A percentile compares a stretch with the other conserved stretches of the same genome.
These are phyloP conservation scores for Girardinichthys multiradiatus DNA, from an alignment of 2,113 vertebrate species.

Conservation along the genomic window DNA sequence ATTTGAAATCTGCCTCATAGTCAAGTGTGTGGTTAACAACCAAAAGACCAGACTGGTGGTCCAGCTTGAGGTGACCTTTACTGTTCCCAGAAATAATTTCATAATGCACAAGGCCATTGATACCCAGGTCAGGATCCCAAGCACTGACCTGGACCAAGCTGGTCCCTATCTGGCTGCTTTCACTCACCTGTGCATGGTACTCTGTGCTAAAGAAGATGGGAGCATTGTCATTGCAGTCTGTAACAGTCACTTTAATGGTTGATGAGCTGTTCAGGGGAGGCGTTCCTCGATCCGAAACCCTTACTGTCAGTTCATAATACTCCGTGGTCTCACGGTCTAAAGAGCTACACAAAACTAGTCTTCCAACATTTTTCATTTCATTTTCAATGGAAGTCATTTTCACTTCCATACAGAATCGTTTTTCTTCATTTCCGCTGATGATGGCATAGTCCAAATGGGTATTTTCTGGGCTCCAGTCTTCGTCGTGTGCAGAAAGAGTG, in stretches of 20 bases:
- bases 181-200: slow-evolving; percentile 83
- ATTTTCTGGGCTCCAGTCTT: slow-evolving; percentile 83
- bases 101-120: slow-evolving; percentile 83
- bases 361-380: slow-evolving; percentile 73
- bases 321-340: slow-evolving; percentile 85
- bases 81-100: slow-evolving; percentile 87
- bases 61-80: slow-evolving; percentile 80
- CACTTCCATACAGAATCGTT: slow-evolving; percentile 83
- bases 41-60: slow-evolving; percentile 83
- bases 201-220: slow-evolving; percentile 82
- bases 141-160: slow-evolving; percentile 83
- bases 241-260: slow-evolving; percentile 81
- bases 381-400: slow-evolving; percentile 63
- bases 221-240: slow-evolving; percentile 89
- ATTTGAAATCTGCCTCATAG: slow-evolving; percentile 85
- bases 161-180: slow-evolving; percentile 81
- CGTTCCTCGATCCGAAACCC: slow-evolving; percentile 82
- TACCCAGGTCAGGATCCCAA: slow-evolving; percentile 82
- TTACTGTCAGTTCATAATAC: slow-evolving; percentile 82
- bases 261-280: slow-evolving; percentile 84
- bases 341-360: slow-evolving; percentile 81
- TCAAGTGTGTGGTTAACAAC: slow-evolving; percentile 82
- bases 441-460: slow-evolving; percentile 82
- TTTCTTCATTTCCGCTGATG: slow-evolving; percentile 82
- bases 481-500: slow-evolving; percentile 82